phyloP scores from a whole-genome alignment of 2,113 vertebrate genomes.

The Beaufortia kweichowensis region DNA sequence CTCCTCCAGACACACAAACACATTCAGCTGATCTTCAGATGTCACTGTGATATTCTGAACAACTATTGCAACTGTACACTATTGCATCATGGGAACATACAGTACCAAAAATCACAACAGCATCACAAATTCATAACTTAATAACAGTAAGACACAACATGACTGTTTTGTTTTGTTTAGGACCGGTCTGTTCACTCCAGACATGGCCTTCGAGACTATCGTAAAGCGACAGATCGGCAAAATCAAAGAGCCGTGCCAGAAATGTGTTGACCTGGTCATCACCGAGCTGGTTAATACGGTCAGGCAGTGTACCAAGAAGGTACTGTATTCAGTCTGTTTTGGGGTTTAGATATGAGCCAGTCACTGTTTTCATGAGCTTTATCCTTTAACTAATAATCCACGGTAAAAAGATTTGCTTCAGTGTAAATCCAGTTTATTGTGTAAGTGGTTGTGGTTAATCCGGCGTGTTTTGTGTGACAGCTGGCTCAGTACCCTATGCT shows the following conservation, averaged over 20 bases:
- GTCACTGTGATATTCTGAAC: slow-evolving; percentile 8
- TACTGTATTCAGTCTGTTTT: slow-evolving; percentile 17
- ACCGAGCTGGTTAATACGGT: slow-evolving; percentile 94
- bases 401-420: neutral
- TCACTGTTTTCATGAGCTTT: neutral
- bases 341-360: neutral
- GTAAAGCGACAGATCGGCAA: slow-evolving; percentile 97
- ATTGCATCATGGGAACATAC: neutral
- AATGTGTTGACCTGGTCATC: slow-evolving; percentile 98
- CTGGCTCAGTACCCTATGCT: slow-evolving; percentile 87
- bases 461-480: slow-evolving; percentile 63
- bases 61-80: neutral
- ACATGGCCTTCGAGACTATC: slow-evolving; percentile 99
- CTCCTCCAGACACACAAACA: neutral
- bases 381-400: neutral
- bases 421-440: neutral
- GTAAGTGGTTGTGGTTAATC: neutral
- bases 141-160: neutral
- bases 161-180: slow-evolving; percentile 71
- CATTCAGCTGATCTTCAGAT: slow-evolving; percentile 10
- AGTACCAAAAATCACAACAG: slow-evolving; percentile 3
- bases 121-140: neutral
- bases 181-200: slow-evolving; percentile 96
- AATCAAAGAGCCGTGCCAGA: slow-evolving; percentile 96
- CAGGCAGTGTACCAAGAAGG: slow-evolving; percentile 93